These are phyloP conservation scores for Oxyruncus cristatus DNA, from an alignment of 2,113 vertebrate genomes.

Conservation along the genomic window DNA sequence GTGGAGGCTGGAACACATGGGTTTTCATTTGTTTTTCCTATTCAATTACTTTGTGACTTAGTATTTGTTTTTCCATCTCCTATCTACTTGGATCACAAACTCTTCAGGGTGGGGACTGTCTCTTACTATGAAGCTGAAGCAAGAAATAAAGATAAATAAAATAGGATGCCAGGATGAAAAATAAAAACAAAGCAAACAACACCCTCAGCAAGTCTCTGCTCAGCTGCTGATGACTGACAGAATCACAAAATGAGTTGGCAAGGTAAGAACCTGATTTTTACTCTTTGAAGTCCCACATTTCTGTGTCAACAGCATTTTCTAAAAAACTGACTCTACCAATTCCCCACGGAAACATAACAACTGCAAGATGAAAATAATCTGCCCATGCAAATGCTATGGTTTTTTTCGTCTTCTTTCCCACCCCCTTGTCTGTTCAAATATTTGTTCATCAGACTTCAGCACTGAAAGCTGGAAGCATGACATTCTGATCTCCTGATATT, in stretches of 20 bases:
- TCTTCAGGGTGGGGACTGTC: background rate
- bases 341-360: background rate
- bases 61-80: background rate
- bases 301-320: background rate
- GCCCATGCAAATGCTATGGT: background rate
- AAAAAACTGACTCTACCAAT: background rate
- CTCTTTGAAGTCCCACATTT: constrained; percentile 4
- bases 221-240: background rate
- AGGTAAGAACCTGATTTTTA: background rate
- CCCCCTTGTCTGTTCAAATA: background rate
- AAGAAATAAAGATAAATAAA: background rate
- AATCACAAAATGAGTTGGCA: background rate
- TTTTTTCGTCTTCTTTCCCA: background rate
- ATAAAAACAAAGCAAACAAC: background rate
- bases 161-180: background rate
- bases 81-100: background rate
- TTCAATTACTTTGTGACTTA: background rate
- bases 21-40: background rate
- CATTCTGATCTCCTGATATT: constrained; percentile 4
- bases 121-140: background rate
- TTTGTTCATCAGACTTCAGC: constrained; percentile 25
- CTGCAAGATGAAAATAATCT: background rate
- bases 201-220: background rate
- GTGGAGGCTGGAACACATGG: background rate
- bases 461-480: background rate